These are phyloP conservation scores for Andrena hattorfiana DNA, from an alignment of 2,888 invertebrate genomes.

Conservation along the genomic window DNA sequence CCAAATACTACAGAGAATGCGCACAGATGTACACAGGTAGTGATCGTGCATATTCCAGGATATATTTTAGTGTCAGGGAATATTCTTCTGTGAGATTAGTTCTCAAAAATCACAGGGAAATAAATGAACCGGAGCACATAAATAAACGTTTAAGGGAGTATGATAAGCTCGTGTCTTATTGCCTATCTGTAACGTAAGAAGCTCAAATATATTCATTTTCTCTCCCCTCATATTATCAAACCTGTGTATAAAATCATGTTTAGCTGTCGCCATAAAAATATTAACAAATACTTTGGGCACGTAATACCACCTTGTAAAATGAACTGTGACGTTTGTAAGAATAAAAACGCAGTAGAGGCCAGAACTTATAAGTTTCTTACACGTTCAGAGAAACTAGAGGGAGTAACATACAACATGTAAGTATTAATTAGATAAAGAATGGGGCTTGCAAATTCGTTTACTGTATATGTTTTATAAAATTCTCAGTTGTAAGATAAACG, in stretches of 20 bases:
- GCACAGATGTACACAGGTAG: too few relatives aligned
- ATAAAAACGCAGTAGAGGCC: background rate
- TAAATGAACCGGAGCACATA: background rate
- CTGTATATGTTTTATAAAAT: background rate
- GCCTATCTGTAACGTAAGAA: conserved; percentile 34
- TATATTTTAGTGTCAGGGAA: too few relatives aligned
- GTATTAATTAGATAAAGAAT: background rate
- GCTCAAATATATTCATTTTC: background rate
- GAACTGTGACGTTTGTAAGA: conserved; percentile 39
- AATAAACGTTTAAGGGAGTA: conserved; percentile 24
- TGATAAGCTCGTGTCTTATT: conserved; percentile 27
- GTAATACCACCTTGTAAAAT: conserved; percentile 3
- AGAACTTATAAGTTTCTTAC: conserved; percentile 15
- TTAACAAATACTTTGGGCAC: conserved; percentile 35
- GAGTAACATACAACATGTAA: conserved; percentile 26
- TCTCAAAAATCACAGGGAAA: conserved; percentile 20
- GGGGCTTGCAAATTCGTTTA: background rate
- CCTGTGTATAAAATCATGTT: conserved; percentile 1
- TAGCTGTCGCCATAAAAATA: conserved; percentile 40
- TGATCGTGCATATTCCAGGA: too few relatives aligned
- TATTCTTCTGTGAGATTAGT: background rate
- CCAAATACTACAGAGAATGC: too few relatives aligned
- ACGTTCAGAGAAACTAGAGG: background rate
- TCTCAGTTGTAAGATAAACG: conserved; percentile 20
- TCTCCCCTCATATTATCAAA: background rate